Percentiles rank a stretch among this genome's conserved stretches.
phyloP scores from a whole-genome alignment of 2,113 vertebrate species.

The Dipodomys merriami region DNA sequence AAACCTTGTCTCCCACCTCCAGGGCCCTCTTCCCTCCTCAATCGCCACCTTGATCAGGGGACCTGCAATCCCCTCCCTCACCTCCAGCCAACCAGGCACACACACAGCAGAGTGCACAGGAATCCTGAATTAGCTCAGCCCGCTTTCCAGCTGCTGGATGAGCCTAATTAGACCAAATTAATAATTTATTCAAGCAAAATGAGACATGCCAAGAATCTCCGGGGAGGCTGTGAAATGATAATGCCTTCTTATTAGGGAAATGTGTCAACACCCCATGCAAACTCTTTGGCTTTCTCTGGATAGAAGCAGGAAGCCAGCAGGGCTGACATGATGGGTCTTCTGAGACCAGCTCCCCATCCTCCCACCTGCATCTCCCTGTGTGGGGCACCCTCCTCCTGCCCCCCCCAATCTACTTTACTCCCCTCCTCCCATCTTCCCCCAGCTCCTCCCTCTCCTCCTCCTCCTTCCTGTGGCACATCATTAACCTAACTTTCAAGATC shows the following conservation, averaged over 20 bases:
- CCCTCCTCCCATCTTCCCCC: not conserved
- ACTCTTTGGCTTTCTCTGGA: not conserved
- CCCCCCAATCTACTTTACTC: no score
- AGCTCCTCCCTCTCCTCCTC: not conserved
- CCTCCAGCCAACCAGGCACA: not conserved
- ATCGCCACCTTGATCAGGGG: no score
- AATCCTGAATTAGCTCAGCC: slow-evolving; percentile 79
- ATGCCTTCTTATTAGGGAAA: slow-evolving; percentile 79
- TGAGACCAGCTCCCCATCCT: no score
- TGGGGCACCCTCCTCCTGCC: not conserved
- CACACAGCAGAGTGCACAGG: not conserved
- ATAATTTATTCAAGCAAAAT: slow-evolving; percentile 88
- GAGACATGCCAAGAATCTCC: slow-evolving; percentile 80
- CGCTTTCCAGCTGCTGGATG: slow-evolving; percentile 81
- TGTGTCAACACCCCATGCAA: slow-evolving; percentile 63
- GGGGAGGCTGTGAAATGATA: slow-evolving; percentile 76
- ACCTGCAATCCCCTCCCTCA: not conserved
- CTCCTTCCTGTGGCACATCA: not conserved
- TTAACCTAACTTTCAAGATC: slow-evolving; percentile 69
- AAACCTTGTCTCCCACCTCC: not conserved
- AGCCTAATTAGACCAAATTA: slow-evolving; percentile 86
- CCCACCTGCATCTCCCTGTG: not conserved
- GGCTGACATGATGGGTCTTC: not conserved
- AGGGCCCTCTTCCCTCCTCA: no score
- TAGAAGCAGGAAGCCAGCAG: not conserved